Percentiles rank a stretch among this genome's conserved stretches.
phyloP scores from a whole-genome alignment of 1,140 invertebrate genomes.

The Brachionus manjavacas region DNA sequence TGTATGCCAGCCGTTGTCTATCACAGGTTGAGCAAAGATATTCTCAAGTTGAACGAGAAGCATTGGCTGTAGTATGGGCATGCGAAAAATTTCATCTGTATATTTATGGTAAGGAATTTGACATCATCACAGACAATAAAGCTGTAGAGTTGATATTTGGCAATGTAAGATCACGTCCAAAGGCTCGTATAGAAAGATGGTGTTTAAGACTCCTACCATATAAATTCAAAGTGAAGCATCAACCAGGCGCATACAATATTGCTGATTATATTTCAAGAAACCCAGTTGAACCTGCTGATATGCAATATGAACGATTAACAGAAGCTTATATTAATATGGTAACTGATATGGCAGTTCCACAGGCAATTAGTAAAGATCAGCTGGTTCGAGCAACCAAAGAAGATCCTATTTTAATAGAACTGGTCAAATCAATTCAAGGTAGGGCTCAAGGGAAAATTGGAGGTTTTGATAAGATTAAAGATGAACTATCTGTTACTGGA shows the following conservation, averaged over 20 bases:
- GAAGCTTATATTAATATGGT: not conserved
- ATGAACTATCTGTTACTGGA: not conserved
- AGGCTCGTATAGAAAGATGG: not conserved
- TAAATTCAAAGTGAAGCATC: not conserved
- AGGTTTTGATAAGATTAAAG: slow-evolving; percentile 3
- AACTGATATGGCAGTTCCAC: not conserved
- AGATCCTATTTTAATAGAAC: not conserved
- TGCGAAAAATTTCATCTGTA: not conserved
- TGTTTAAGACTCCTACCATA: not conserved
- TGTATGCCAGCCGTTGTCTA: slow-evolving; percentile 48
- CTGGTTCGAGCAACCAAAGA: not conserved
- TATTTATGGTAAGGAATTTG: slow-evolving; percentile 16
- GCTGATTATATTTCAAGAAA: not conserved
- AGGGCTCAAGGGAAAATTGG: not conserved
- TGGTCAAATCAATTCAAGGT: not conserved
- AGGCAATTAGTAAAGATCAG: not conserved
- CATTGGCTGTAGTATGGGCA: not conserved
- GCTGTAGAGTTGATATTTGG: not conserved
- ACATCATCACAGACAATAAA: not conserved
- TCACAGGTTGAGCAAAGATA: slow-evolving; percentile 47
- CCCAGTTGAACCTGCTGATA: not conserved
- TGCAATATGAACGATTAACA: not conserved
- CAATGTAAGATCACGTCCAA: not conserved
- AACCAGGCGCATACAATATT: not conserved
- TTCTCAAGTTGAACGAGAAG: slow-evolving; percentile 34